Evolutionary conservation across 1,140 invertebrate genomes (phyloP).

Genomic region (Callitettix versicolor): DNA sequence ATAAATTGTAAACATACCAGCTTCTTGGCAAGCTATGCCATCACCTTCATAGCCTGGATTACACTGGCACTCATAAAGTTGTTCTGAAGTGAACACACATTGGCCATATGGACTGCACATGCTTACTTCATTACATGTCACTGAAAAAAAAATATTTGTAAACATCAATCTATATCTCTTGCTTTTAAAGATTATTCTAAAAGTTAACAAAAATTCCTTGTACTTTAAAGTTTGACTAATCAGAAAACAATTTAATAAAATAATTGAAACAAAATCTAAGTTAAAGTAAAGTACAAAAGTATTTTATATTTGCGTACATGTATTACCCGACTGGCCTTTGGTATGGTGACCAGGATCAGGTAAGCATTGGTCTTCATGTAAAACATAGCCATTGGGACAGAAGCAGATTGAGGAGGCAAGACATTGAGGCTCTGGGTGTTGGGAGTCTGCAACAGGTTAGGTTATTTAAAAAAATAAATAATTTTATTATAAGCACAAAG

Average conservation of each 20-base stretch:
- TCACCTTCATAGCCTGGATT: conserved; percentile 47
- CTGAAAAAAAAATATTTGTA: conserved; percentile 34
- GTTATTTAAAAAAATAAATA: not conserved
- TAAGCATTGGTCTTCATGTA: conserved; percentile 30
- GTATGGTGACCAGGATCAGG: conserved; percentile 27
- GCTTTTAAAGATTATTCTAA: too few relatives aligned
- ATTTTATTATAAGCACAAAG: not conserved
- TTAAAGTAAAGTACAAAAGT: not conserved
- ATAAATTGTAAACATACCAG: too few relatives aligned
- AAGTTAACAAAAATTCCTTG: too few relatives aligned
- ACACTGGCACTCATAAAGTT: conserved; percentile 63
- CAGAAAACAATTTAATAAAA: too few relatives aligned
- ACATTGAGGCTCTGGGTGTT: conserved; percentile 7
- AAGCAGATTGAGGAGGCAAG: conserved; percentile 5
- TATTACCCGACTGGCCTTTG: conserved; percentile 9
- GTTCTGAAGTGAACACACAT: conserved; percentile 68
- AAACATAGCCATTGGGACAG: conserved; percentile 5
- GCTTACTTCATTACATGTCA: conserved; percentile 58
- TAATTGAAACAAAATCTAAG: too few relatives aligned
- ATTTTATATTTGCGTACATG: conserved; percentile 6
- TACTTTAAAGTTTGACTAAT: too few relatives aligned
- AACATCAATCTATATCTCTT: too few relatives aligned
- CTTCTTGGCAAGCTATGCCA: conserved; percentile 34
- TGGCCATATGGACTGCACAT: conserved; percentile 67
- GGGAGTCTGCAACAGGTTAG: conserved; percentile 6